Base-by-base conservation (phyloP, 2,113 vertebrate species). In the Rhodinocichla rosea region DNA sequence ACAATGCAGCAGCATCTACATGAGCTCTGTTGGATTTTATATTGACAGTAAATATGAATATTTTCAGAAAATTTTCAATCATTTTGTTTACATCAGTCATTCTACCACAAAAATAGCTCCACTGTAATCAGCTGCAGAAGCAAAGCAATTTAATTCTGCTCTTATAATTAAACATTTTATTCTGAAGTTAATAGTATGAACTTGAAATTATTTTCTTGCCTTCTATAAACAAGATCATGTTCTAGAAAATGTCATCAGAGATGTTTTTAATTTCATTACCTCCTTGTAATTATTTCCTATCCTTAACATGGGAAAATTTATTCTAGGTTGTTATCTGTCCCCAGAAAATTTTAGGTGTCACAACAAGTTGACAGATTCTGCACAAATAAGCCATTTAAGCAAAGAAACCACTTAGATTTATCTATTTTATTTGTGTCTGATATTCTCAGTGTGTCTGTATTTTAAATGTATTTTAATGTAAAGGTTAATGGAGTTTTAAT, bases 401-500 rank as follows among this genome's bases (percentile, higher is more conserved):
- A 75, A 71, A 65, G 69, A 84, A 90, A 74, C 63, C 45, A 9
- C 81, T 69, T 82, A 78, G 80, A 95, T 92, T 82, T 63, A 87
- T 92, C 83, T 63, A 63, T 96, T 95, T 97, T 97, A 91, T 96
- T 94, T 97, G 93, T 96, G 83, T 87, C 97, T 96, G 93, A 94
- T 96, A 94, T 96, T 97, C 98, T 94, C 96, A 92, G 82, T 83
- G 70, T 96, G 96, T 86, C 91, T 92, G 91, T 55, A 89, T 95
- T 97, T 96, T 97, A 97, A 98, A 95, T 84, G 88, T 76, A 78
- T 97, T 97, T 98, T 98, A 96, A 97, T 97, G 95, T 88, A 94
- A 97, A 98, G 97, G 97, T 97, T 97, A 97, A 97, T 93, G 91
- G 79, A 91, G 95, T 96, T 90, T 97, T 97, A 96, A 97, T 96